Conservation (phyloP, 2,797 vertebrate species). For the Paramormyrops hopkinsi region DNA sequence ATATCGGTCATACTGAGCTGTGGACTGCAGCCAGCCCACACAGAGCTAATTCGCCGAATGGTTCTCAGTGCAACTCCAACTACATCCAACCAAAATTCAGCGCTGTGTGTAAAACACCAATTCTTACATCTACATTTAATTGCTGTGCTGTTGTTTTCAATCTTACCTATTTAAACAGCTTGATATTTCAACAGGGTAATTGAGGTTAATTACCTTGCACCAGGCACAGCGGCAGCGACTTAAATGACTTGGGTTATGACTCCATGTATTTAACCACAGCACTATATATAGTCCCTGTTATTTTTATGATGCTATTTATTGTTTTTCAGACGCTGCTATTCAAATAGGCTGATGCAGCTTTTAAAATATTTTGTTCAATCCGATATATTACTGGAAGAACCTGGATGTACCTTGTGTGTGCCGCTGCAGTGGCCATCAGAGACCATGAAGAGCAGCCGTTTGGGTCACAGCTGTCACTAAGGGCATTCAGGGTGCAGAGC, state of each 20-base stretch:
- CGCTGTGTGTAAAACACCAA: neutral
- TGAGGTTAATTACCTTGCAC: constrained; percentile 2
- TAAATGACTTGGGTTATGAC: constrained; percentile 1
- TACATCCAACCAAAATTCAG: neutral
- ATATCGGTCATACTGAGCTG: neutral
- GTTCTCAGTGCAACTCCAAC: neutral
- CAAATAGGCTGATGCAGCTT: neutral
- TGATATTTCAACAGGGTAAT: neutral
- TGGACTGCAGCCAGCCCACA: neutral
- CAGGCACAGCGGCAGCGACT: neutral
- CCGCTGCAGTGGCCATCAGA: neutral
- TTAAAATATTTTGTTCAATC: neutral
- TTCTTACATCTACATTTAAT: neutral
- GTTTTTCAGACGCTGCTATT: neutral
- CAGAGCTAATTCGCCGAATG: neutral
- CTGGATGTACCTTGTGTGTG: neutral
- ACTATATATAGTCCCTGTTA: neutral
- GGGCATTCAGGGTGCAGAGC: neutral
- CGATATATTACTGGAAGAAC: neutral
- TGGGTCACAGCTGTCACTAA: neutral
- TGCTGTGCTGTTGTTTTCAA: neutral
- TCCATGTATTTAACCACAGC: neutral
- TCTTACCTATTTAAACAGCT: neutral
- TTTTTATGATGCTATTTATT: neutral
- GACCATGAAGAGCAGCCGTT: neutral